Percentiles rank a stretch among this genome's conserved stretches.
Evolutionary conservation across 2,113 vertebrate species (phyloP).

Genomic region (Pachyramphus minor): DNA sequence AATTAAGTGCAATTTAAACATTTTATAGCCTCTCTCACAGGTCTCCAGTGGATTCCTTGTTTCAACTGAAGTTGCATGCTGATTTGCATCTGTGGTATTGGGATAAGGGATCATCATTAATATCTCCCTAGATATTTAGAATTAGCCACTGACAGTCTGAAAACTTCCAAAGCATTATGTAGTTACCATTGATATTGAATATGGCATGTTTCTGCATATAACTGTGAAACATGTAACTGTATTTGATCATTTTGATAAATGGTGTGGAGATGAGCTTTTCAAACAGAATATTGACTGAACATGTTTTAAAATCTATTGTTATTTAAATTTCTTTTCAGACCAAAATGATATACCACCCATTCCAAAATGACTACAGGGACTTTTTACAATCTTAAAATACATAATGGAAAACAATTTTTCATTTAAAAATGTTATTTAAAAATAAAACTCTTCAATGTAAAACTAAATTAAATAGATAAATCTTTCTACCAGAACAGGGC

Average conservation of each 20-base stretch:
- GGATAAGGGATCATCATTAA: not conserved
- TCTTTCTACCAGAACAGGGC: not conserved
- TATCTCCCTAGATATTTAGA: not conserved
- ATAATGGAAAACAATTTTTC: not conserved
- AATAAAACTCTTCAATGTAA: not conserved
- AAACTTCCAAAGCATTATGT: not conserved
- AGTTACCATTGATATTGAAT: not conserved
- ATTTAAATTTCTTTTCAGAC: not conserved
- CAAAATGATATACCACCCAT: not conserved
- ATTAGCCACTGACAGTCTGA: not conserved
- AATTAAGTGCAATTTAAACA: not conserved
- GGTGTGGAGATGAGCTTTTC: not conserved
- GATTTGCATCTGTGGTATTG: not conserved
- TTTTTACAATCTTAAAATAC: not conserved
- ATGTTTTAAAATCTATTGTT: not conserved
- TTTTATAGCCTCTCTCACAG: not conserved
- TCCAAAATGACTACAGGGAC: not conserved
- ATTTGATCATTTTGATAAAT: not conserved
- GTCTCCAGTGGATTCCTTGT: not conserved
- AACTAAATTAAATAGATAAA: constrained; percentile 42
- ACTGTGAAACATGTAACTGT: not conserved
- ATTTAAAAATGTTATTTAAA: not conserved
- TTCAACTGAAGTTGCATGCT: not conserved
- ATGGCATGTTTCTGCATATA: accelerated
- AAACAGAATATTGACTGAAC: not conserved